These are phyloP conservation scores for Heliocidaris tuberculata DNA, from an alignment of 35 echinoderm and acorn worm species.

Conservation along the genomic window DNA sequence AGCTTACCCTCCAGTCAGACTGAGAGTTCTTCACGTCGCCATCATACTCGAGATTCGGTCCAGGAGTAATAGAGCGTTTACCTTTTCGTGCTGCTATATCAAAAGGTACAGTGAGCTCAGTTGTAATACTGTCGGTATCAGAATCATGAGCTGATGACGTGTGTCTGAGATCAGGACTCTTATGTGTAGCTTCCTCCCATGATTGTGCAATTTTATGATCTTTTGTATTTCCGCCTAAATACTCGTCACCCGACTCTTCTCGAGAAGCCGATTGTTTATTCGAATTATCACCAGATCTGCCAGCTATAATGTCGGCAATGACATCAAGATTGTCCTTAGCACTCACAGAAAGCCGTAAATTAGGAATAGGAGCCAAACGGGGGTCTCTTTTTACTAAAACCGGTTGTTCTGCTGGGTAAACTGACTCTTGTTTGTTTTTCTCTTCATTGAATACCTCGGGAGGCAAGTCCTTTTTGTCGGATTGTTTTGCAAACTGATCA, in stretches of 20 bases:
- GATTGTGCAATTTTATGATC: background rate
- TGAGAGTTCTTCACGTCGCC: background rate
- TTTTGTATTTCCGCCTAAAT: background rate
- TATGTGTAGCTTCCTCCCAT: background rate
- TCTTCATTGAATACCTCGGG: slow-evolving; percentile 19
- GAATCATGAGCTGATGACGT: slow-evolving; percentile 5
- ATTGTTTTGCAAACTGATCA: slow-evolving; percentile 33
- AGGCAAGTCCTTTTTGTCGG: background rate
- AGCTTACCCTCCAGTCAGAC: slow-evolving; percentile 38
- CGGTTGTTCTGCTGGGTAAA: slow-evolving; percentile 23
- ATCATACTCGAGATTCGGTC: slow-evolving; percentile 3
- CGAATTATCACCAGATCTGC: slow-evolving; percentile 16
- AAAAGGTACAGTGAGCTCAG: slow-evolving; percentile 33
- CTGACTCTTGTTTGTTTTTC: slow-evolving; percentile 48
- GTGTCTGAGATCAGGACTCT: background rate
- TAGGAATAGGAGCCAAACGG: slow-evolving; percentile 41
- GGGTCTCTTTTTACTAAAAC: slow-evolving; percentile 1
- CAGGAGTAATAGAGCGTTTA: background rate
- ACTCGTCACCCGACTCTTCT: slow-evolving; percentile 6
- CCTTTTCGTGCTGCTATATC: background rate
- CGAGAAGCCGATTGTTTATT: slow-evolving; percentile 19
- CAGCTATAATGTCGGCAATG: slow-evolving; percentile 33
- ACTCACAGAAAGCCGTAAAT: slow-evolving; percentile 29
- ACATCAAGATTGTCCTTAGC: slow-evolving; percentile 40
- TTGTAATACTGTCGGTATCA: slow-evolving; percentile 22